Base-by-base conservation (phyloP, 2,888 invertebrate genomes). In the Eupithecia tripunctaria region DNA sequence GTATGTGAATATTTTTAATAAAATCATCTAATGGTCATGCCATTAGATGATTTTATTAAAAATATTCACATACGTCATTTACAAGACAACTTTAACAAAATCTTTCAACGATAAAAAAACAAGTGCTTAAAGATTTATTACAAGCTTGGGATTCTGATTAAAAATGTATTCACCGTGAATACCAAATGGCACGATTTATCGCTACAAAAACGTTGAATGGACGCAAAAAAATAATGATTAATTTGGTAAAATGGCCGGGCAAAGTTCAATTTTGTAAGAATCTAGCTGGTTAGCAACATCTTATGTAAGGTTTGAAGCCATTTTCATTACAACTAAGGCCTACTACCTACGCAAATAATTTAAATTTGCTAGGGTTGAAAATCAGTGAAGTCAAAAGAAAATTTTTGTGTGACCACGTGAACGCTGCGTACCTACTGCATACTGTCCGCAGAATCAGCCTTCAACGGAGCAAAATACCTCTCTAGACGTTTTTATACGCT, bases 101-200 rank as follows among this genome's bases (percentile, higher is more conserved):
- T 78, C 64, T 76, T 79, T 82, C 81, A 81, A 83, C 78, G 78
- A 81, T 79, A 81, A 74, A 76, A 74, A 72, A 81, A 69, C 78
- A 79, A 78, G 73, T 72, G 80, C 77, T 79, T 80, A 78, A 79
- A 81, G 82, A 82, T 85, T 83, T 85, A 82, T 85, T 79, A 81
- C 73, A 79, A 79, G 65, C 76, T 80, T 81, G 82, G 72, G 77
- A 78, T 68, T 76, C 70, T 67, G 76, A 77, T 80, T 82, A 75
- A 74, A 71, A 78, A 71, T 71, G 70, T 75, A 73, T 75, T 77
- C 72, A 73, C 41, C 43, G 36, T 56, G 75, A 76, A 75, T 73
- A 74, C 60, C n/a, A 64, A 64, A 38, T 60, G 36, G 59, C 18
- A 67, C 29, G 8, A 60, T 60, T 60, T 60, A 60, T 60, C 8